These are phyloP conservation scores for Gila orcuttii DNA, from an alignment of 2,113 vertebrate species.

Conservation along the genomic window DNA sequence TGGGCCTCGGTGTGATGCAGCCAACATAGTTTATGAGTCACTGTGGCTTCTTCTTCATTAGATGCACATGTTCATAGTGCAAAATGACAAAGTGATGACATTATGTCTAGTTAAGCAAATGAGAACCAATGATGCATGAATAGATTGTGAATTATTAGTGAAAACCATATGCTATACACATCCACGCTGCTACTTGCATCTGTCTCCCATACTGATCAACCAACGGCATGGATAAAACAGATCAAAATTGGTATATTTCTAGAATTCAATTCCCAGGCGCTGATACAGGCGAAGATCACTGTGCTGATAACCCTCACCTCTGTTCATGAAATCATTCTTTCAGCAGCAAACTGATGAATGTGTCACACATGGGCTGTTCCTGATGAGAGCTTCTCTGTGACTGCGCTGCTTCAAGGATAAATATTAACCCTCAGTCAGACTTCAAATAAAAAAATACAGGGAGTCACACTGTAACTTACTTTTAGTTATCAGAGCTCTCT, in stretches of 20 bases:
- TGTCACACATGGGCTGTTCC: slow-evolving; percentile 59
- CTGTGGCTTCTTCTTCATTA: background rate
- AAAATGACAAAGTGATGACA: slow-evolving; percentile 25
- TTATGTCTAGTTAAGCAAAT: slow-evolving; percentile 2
- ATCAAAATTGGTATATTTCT: slow-evolving; percentile 46
- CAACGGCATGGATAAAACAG: slow-evolving; percentile 34
- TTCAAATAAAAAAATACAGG: slow-evolving; percentile 46
- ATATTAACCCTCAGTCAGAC: slow-evolving; percentile 37
- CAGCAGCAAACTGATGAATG: slow-evolving; percentile 55
- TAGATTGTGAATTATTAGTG: background rate
- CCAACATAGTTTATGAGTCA: slow-evolving; percentile 17
- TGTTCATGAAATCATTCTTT: slow-evolving; percentile 41
- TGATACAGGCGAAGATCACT: slow-evolving; percentile 40
- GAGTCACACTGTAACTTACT: background rate
- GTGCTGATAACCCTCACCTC: slow-evolving; percentile 43
- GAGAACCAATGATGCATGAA: slow-evolving; percentile 17
- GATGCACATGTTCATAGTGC: background rate
- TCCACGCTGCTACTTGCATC: background rate
- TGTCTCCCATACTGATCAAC: background rate
- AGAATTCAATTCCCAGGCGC: slow-evolving; percentile 51
- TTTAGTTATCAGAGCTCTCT: slow-evolving; percentile 8
- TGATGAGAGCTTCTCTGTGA: slow-evolving; percentile 29
- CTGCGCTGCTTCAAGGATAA: slow-evolving; percentile 41
- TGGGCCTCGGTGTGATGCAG: background rate
- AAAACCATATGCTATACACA: slow-evolving; percentile 14